These are phyloP conservation scores for Nematopogon swammerdamellus DNA, from an alignment of 2,888 invertebrate genomes.

Conservation along the genomic window DNA sequence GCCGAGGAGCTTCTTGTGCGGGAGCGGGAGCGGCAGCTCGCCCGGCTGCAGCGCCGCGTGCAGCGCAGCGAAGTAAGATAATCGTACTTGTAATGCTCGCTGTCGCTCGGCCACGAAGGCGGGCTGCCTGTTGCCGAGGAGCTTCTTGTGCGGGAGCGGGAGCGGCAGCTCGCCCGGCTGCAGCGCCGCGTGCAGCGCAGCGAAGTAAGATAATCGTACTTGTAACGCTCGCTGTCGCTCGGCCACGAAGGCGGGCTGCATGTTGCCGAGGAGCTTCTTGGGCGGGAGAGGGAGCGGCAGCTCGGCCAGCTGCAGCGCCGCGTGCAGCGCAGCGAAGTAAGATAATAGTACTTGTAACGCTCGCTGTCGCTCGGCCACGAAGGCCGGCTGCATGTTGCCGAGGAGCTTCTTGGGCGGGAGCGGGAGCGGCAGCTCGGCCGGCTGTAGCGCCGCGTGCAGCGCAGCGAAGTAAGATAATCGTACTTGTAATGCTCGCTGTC, in stretches of 20 bases:
- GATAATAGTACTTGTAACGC: conserved; percentile 90
- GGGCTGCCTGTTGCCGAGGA: conserved; percentile 91
- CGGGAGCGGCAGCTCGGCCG: conserved; percentile 71
- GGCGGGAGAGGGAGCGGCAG: conserved; percentile 80
- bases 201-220: too few relatives aligned
- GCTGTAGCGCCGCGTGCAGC: conserved; percentile 69
- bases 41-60: conserved; percentile 69
- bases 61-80: conserved; percentile 77
- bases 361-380: conserved; percentile 85
- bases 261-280: conserved; percentile 89
- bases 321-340: conserved; percentile 80
- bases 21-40: conserved; percentile 73
- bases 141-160: conserved; percentile 86
- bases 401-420: conserved; percentile 89
- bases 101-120: conserved; percentile 90
- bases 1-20: conserved; percentile 89
- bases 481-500: conserved; percentile 85
- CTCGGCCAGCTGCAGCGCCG: conserved; percentile 66
- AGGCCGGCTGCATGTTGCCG: conserved; percentile 90
- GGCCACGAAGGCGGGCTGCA: conserved; percentile 89
- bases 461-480: conserved; percentile 69
- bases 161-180: conserved; percentile 69
- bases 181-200: conserved; percentile 69
- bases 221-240: conserved; percentile 85
- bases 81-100: conserved; percentile 73